A percentile compares a stretch with the other conserved stretches of the same genome.
Conservation (phyloP, 2,113 vertebrate genomes). For the Serilophus lunatus region DNA sequence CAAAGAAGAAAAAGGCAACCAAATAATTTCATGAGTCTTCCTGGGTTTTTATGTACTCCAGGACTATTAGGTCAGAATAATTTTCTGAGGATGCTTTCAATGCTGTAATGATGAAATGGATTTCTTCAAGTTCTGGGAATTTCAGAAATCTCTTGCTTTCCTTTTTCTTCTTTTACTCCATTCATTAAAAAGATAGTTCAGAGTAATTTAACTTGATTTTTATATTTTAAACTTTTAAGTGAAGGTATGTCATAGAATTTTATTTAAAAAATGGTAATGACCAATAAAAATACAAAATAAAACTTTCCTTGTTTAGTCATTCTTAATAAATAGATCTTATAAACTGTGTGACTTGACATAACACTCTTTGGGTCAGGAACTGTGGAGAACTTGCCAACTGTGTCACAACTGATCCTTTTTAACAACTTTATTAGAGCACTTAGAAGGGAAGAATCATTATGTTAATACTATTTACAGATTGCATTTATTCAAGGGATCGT, state of each 20-base stretch:
- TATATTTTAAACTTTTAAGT: neutral
- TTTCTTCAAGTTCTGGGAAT: neutral
- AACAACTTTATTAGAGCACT: neutral
- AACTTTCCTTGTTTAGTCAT: neutral
- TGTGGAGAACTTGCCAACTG: neutral
- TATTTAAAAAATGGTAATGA: neutral
- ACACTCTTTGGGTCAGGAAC: neutral
- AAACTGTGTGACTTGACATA: accelerated
- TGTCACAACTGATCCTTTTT: neutral
- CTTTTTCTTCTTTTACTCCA: neutral
- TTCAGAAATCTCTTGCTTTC: neutral
- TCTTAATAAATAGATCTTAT: neutral
- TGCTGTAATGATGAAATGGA: neutral
- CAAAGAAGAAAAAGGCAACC: neutral
- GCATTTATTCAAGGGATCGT: neutral
- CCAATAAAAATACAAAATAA: neutral
- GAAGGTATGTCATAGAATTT: neutral
- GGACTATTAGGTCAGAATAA: neutral
- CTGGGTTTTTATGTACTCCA: neutral
- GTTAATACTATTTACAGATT: neutral
- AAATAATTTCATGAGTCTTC: neutral
- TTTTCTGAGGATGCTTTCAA: neutral
- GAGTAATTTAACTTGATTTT: neutral
- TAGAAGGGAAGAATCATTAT: neutral
- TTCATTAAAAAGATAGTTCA: neutral